A percentile compares a stretch with the other conserved stretches of the same genome.
These are phyloP conservation scores for Trachurus trachurus DNA, from an alignment of 2,797 vertebrate genomes.

Conservation along the genomic window DNA sequence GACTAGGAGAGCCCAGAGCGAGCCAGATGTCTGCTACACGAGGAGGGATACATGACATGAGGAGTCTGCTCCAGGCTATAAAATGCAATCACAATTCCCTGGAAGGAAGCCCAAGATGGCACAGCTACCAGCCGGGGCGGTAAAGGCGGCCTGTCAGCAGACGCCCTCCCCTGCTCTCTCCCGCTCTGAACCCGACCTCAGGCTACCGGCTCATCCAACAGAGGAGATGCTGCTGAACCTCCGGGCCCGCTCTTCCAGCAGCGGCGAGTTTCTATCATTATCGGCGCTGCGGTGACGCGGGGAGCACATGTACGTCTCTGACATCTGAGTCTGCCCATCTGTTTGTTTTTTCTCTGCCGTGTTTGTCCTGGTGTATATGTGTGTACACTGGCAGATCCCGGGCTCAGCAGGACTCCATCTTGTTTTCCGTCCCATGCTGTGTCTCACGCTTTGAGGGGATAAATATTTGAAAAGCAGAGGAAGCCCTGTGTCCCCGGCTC, in stretches of 20 bases:
- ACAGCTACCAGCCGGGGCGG: constrained; percentile 54
- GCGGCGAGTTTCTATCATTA: constrained; percentile 29
- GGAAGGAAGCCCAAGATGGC: constrained; percentile 62
- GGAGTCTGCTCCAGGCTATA: constrained; percentile 61
- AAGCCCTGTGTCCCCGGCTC: constrained; percentile 54
- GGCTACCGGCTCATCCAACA: constrained; percentile 58
- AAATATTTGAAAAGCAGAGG: constrained; percentile 82
- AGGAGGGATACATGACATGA: constrained; percentile 62
- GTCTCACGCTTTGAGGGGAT: constrained; percentile 69
- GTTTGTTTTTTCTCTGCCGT: constrained; percentile 51
- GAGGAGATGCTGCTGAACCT: constrained; percentile 35
- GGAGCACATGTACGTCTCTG: constrained; percentile 24
- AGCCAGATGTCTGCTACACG: constrained; percentile 70
- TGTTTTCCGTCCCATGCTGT: constrained; percentile 72
- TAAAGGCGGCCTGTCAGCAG: constrained; percentile 55
- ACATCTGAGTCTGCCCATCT: constrained; percentile 62
- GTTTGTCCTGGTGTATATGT: constrained; percentile 55
- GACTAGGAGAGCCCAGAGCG: constrained; percentile 69
- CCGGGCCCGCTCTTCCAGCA: constrained; percentile 28
- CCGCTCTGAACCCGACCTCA: constrained; percentile 48
- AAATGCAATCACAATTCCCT: constrained; percentile 73
- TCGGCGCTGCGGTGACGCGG: constrained; percentile 22
- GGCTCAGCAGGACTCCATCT: constrained; percentile 64
- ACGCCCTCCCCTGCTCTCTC: constrained; percentile 24
- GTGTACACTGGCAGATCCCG: constrained; percentile 51